A percentile compares a stretch with the other conserved stretches of the same genome.
phyloP scores from a whole-genome alignment of 2,113 vertebrate species.

The Anthoscopus minutus region DNA sequence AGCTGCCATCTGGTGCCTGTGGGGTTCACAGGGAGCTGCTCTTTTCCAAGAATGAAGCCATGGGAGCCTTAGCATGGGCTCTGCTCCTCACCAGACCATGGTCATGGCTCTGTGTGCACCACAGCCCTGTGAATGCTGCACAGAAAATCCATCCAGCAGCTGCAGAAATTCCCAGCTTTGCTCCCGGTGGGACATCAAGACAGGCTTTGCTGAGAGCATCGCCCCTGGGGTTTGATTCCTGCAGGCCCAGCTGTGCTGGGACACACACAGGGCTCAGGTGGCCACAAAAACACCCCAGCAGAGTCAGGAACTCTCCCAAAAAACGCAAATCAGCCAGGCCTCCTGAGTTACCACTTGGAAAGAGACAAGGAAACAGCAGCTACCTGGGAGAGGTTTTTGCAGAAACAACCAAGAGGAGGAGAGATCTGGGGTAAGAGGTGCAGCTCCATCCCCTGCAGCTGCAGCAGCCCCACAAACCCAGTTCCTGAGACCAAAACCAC shows the following conservation, averaged over 20 bases:
- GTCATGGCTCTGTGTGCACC: neutral
- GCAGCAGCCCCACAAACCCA: neutral
- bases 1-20: neutral
- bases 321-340: neutral
- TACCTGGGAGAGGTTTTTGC: neutral
- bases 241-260: neutral
- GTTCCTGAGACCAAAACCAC: neutral
- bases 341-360: neutral
- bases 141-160: neutral
- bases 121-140: neutral
- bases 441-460: rapidly evolving
- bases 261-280: neutral
- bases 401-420: neutral
- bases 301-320: neutral
- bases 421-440: neutral
- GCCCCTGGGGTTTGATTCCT: neutral
- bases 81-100: neutral
- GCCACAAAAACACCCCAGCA: neutral
- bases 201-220: neutral
- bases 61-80: neutral
- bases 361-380: neutral
- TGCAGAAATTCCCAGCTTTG: neutral
- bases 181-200: neutral
- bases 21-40: neutral
- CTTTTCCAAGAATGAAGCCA: neutral